Evolutionary conservation across 2,113 vertebrate genomes (phyloP).

Genomic region (Gyps fulvus): DNA sequence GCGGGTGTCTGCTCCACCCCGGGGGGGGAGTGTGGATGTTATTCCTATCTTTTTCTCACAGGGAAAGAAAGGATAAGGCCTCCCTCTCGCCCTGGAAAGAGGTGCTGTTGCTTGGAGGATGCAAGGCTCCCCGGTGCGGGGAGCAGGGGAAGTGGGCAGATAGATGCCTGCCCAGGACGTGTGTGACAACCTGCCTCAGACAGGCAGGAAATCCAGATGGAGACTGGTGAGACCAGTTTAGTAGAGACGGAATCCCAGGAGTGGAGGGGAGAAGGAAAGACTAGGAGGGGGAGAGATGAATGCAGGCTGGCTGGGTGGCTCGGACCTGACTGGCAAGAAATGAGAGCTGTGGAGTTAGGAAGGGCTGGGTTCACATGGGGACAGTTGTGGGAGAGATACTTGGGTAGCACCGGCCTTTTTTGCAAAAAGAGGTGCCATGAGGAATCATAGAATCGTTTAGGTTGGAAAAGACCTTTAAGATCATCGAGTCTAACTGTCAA

Average conservation of each 20-base stretch:
- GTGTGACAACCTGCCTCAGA: neutral
- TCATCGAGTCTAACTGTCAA: no score
- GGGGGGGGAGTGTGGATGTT: neutral
- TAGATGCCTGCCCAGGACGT: neutral
- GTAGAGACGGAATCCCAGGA: neutral
- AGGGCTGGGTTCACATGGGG: neutral
- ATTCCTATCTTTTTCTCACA: neutral
- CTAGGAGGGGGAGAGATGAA: neutral
- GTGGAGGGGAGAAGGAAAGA: neutral
- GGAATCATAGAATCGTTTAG: neutral
- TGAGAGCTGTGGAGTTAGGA: neutral
- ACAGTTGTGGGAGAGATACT: neutral
- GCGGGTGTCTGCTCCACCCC: neutral
- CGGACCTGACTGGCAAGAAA: neutral
- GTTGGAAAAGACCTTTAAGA: no score
- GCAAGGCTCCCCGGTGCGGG: accelerated
- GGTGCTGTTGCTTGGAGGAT: neutral
- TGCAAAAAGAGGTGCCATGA: neutral
- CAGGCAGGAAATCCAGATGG: neutral
- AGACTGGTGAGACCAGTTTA: neutral
- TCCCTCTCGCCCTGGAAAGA: neutral
- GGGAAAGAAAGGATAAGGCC: neutral
- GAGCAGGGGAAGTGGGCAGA: neutral
- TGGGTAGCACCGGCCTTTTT: neutral
- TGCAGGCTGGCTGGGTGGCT: neutral